A percentile compares a stretch with the other conserved stretches of the same genome.
Evolutionary conservation across 2,797 vertebrate genomes (phyloP).

Genomic region (Melanotaenia trifasciata): DNA sequence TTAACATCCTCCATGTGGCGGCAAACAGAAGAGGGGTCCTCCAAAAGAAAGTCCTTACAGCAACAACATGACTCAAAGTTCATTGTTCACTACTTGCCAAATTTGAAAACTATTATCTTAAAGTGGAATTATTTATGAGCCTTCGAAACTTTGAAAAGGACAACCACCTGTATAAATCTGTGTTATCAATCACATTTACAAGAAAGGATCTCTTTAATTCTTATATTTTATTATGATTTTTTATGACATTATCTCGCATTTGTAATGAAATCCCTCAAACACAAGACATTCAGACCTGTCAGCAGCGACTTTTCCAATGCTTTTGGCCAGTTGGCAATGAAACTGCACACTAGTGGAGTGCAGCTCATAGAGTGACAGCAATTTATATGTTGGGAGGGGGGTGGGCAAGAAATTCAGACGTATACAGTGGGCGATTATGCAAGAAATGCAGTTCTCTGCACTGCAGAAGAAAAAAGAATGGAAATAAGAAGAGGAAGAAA

Average conservation of each 20-base stretch:
- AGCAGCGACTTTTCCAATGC: slow-evolving; percentile 10
- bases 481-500: slow-evolving; percentile 60
- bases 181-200: slow-evolving; percentile 44
- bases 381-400: slow-evolving; percentile 32
- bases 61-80: slow-evolving; percentile 46
- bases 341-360: slow-evolving; percentile 30
- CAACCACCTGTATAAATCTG: slow-evolving; percentile 36
- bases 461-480: slow-evolving; percentile 70
- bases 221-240: neutral
- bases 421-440: slow-evolving; percentile 77
- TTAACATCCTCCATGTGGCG: slow-evolving; percentile 24
- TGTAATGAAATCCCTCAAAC: slow-evolving; percentile 18
- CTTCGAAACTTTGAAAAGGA: slow-evolving; percentile 31
- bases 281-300: slow-evolving; percentile 30
- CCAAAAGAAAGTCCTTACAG: slow-evolving; percentile 42
- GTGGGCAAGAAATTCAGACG: slow-evolving; percentile 57
- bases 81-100: slow-evolving; percentile 45
- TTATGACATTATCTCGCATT: slow-evolving; percentile 19
- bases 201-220: slow-evolving; percentile 1
- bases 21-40: slow-evolving; percentile 27
- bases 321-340: slow-evolving; percentile 42
- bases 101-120: slow-evolving; percentile 28
- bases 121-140: slow-evolving; percentile 30
- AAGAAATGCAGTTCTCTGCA: slow-evolving; percentile 76
- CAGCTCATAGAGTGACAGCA: slow-evolving; percentile 39